phyloP scores from a whole-genome alignment of 2,113 vertebrate species.

The Hystrix cristata region DNA sequence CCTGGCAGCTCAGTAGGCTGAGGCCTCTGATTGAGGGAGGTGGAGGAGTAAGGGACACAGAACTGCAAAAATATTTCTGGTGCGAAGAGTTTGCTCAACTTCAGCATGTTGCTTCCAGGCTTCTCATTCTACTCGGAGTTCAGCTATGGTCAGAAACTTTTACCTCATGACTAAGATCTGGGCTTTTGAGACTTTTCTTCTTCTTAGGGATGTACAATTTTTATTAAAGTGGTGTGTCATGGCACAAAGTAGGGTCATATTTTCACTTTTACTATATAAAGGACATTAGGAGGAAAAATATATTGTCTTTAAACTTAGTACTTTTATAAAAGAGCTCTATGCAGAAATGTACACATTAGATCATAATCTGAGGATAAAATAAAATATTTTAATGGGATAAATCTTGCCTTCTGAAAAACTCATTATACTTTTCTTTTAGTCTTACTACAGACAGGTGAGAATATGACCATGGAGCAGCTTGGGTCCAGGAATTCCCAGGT shows the following conservation, averaged over 20 bases:
- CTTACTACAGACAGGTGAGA: neutral
- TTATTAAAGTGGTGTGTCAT: neutral
- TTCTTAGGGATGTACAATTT: neutral
- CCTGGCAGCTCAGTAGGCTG: neutral
- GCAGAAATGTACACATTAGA: neutral
- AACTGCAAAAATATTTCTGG: neutral
- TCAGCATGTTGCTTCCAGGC: neutral
- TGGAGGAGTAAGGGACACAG: neutral
- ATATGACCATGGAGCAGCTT: neutral
- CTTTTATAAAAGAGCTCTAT: neutral
- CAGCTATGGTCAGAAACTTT: neutral
- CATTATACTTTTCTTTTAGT: neutral
- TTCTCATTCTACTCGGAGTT: neutral
- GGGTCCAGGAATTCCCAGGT: neutral
- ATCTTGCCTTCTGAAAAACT: constrained; percentile 18
- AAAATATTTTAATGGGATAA: neutral
- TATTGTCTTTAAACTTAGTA: neutral
- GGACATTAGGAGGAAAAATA: neutral
- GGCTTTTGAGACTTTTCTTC: neutral
- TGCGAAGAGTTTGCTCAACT: neutral
- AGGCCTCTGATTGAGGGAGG: neutral
- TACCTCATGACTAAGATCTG: neutral
- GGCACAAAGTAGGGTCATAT: neutral
- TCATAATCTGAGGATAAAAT: neutral
- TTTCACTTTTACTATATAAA: constrained; percentile 33